Base-by-base conservation (phyloP, 2,888 invertebrate genomes). In the Brachyopa scutellaris region DNA sequence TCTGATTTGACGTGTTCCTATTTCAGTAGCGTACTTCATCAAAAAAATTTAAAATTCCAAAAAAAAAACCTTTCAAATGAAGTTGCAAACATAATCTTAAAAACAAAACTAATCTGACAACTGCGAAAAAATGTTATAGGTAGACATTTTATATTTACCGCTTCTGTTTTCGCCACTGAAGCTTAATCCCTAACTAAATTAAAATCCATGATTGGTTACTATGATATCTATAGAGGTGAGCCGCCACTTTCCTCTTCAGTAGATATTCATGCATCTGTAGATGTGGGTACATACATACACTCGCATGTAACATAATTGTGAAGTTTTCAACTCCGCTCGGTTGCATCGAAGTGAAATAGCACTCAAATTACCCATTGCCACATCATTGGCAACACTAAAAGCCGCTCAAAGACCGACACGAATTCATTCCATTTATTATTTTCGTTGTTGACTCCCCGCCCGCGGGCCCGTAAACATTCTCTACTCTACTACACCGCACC, bases 351-450 rank as follows among this genome's bases (percentile, higher is more conserved):
- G 31, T 26, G 17, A 67, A 66, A 40, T 31, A 66, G 45, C 62
- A 72, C 64, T 73, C 49, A 57, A 66, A 74, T 66, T 57, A 57
- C 47, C 70, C 66, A 74, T 74, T 74, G 73, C 66, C 73, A 74
- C 66, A 74, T 74, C 73, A 74, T 74, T 66, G 73, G 73, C 72
- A 72, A 74, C 73, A 74, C 73, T 74, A 42, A 74, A 74, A 74
- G 66, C 66, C 64, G 73, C 66, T 74, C 73, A 74, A 74, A 74
- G 73, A 70, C 66, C 73, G 73, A 74, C 73, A 74, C 73, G 66
- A 74, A 74, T 66, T 74, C 66, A 74, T 74, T 74, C 31, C 73
- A 74, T 74, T 74, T 74, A 76, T 76, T 76, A 76, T 76, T 76
- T 59, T 67, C 49, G 57, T 40, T 74, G 76, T 69, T 51, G 40